Evolutionary conservation across 1,140 invertebrate species (phyloP).

Genomic region (Drosophila eugracilis): DNA sequence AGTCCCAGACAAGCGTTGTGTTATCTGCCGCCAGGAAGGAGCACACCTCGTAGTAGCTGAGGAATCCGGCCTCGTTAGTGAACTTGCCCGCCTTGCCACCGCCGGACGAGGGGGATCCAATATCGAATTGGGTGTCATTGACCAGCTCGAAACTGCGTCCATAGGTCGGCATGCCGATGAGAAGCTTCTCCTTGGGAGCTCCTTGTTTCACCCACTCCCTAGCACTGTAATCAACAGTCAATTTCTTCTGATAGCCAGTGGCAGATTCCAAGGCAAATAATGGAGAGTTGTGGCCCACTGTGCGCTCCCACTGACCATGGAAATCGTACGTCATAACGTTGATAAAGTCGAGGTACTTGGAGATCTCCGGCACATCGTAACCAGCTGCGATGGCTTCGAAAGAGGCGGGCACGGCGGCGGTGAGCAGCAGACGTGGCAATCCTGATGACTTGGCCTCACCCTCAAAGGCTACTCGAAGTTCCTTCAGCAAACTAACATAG

Average conservation of each 20-base stretch:
- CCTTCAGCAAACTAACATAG: slow-evolving; percentile 91
- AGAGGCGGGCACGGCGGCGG: slow-evolving; percentile 95
- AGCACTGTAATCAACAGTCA: slow-evolving; percentile 95
- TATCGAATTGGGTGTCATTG: slow-evolving; percentile 94
- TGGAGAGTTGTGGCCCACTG: slow-evolving; percentile 96
- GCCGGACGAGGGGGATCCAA: slow-evolving; percentile 95
- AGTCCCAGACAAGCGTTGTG: slow-evolving; percentile 97
- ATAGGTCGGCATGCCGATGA: slow-evolving; percentile 98
- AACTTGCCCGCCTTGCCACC: slow-evolving; percentile 93
- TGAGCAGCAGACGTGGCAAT: slow-evolving; percentile 92
- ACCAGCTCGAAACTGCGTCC: slow-evolving; percentile 97
- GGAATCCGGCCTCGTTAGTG: slow-evolving; percentile 95
- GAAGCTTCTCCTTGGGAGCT: slow-evolving; percentile 96
- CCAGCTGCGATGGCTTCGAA: slow-evolving; percentile 96
- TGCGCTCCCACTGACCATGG: slow-evolving; percentile 96
- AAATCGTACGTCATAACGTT: slow-evolving; percentile 98
- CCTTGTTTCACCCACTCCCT: slow-evolving; percentile 97
- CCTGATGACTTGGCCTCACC: slow-evolving; percentile 93
- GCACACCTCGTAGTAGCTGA: slow-evolving; percentile 98
- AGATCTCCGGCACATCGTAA: slow-evolving; percentile 97
- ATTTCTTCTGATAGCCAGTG: slow-evolving; percentile 94
- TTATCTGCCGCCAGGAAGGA: slow-evolving; percentile 96
- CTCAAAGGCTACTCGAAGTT: slow-evolving; percentile 95
- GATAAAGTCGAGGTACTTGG: slow-evolving; percentile 96
- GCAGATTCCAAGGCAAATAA: slow-evolving; percentile 95